These are phyloP conservation scores for Danio albolineatus DNA, from an alignment of 2,797 vertebrate genomes.

Conservation along the genomic window DNA sequence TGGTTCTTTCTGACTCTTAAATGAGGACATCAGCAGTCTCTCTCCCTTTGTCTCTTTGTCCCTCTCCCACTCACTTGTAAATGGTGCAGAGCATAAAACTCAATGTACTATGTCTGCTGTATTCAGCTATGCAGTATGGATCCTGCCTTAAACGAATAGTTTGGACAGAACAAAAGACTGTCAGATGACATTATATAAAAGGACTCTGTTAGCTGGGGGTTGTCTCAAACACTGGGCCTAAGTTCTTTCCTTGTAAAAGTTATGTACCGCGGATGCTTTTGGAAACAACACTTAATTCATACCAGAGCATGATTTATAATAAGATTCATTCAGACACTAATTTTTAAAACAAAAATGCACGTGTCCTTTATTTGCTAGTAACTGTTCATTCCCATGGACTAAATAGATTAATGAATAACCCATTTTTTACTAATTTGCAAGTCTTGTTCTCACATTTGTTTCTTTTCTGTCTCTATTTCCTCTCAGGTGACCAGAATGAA, in stretches of 20 bases:
- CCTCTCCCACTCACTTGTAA: slow-evolving; percentile 48
- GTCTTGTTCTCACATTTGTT: slow-evolving; percentile 31
- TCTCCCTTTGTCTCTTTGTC: slow-evolving; percentile 28
- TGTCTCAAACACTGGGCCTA: slow-evolving; percentile 14
- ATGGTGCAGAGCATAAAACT: slow-evolving; percentile 41
- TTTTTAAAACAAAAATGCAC: not conserved
- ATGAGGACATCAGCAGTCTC: slow-evolving; percentile 54
- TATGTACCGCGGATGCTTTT: not conserved
- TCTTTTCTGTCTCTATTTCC: slow-evolving; percentile 29
- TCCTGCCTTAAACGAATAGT: slow-evolving; percentile 42
- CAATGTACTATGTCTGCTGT: slow-evolving; percentile 47
- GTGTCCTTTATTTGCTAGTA: not conserved
- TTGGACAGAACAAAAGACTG: slow-evolving; percentile 41
- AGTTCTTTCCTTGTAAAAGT: slow-evolving; percentile 18
- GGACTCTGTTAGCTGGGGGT: slow-evolving; percentile 36
- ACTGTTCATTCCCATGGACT: not conserved
- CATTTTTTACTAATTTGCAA: slow-evolving; percentile 19
- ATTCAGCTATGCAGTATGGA: slow-evolving; percentile 49
- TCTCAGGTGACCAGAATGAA: slow-evolving; percentile 59
- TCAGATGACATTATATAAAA: slow-evolving; percentile 42
- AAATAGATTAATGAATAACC: slow-evolving; percentile 10
- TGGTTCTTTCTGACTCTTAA: slow-evolving; percentile 51
- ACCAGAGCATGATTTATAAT: not conserved
- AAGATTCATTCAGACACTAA: not conserved
- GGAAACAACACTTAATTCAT: not conserved